phyloP scores from a whole-genome alignment of 2,797 vertebrate genomes.

The Typhlichthys eigenmanni region DNA sequence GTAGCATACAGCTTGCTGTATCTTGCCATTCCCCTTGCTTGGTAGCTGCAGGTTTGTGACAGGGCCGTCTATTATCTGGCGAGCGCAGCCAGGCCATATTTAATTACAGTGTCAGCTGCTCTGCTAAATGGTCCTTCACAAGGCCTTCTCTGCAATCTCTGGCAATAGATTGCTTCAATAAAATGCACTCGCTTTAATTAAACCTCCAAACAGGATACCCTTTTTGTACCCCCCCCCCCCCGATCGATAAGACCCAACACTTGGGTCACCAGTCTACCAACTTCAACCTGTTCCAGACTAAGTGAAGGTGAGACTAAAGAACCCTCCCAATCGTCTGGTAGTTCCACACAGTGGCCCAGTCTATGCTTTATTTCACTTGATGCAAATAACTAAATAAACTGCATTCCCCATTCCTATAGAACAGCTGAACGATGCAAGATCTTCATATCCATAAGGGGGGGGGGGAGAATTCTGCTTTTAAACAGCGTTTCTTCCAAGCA shows the following conservation, averaged over 20 bases:
- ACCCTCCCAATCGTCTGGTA: conserved; percentile 22
- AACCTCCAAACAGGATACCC: conserved; percentile 60
- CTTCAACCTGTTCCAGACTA: conserved; percentile 38
- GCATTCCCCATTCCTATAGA: conserved; percentile 51
- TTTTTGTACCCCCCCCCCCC: conserved; percentile 45
- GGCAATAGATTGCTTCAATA: conserved; percentile 67
- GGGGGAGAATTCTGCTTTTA: too few relatives aligned
- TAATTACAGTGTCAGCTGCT: conserved; percentile 62
- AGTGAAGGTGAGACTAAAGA: conserved; percentile 38
- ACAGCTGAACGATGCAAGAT: conserved; percentile 36
- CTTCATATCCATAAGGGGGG: too few relatives aligned
- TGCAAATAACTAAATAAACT: conserved; percentile 63
- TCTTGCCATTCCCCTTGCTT: not conserved
- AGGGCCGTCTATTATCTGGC: conserved; percentile 56
- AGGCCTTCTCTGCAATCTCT: conserved; percentile 45
- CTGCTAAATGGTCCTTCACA: conserved; percentile 52
- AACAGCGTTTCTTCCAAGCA: too few relatives aligned
- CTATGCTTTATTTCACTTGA: conserved; percentile 62
- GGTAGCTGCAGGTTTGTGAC: conserved; percentile 28
- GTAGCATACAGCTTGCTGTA: not conserved
- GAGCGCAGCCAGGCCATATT: conserved; percentile 51
- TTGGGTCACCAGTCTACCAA: conserved; percentile 39
- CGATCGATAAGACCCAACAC: conserved; percentile 57
- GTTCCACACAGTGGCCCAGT: conserved; percentile 4
- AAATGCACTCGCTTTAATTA: conserved; percentile 75